Base-by-base conservation (phyloP, 2,888 invertebrate species). In the Chaetogeoica ovagalla region DNA sequence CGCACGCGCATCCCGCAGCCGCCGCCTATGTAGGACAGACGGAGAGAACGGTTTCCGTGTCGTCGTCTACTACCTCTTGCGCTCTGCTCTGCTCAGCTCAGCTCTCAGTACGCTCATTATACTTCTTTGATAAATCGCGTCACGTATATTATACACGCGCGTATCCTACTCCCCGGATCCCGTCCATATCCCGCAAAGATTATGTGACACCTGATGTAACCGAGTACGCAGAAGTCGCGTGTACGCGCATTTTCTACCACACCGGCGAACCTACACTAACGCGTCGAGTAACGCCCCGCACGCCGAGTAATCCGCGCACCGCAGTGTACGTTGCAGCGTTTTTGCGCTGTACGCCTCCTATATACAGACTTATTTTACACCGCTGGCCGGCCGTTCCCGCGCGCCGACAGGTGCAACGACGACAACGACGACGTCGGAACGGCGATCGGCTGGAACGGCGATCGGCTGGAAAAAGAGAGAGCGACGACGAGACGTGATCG, bases 41-140 rank as follows among this genome's bases (percentile, higher is more conserved):
- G 60, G 66, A 69, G 81, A 68, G 66, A 73, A 73, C 73, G 68
- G 82, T 73, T 73, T 68, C 71, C 82, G 79, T 65, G 66, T 71
- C 59, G 81, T 55, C 60, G 60, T 71, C 59, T 66, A 23, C 60
- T 37, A 71, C 79, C 62, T 9, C 48, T 48, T 30, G 30, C 30
- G 30, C 30, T 30, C 30, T 30, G 30, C 30, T 30, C 30, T 30
- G 30, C 30, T 30, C 30, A 30, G 30, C 30, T 30, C 30, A 30
- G 30, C 30, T 30, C 30, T 30, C 30, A 30, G 30, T 30, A 11
- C 13, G 13, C 48, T 48, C 13, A 48, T 48, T 30, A 30, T 11
- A 19, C 79, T 57, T 79, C 79, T 79, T 79, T 79, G 79, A 79
- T 23, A 23, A 79, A 79, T 71, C 71, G 79, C 79, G 70, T 77